phyloP scores from a whole-genome alignment of 2,888 invertebrate genomes.

The Conus canariensis region DNA sequence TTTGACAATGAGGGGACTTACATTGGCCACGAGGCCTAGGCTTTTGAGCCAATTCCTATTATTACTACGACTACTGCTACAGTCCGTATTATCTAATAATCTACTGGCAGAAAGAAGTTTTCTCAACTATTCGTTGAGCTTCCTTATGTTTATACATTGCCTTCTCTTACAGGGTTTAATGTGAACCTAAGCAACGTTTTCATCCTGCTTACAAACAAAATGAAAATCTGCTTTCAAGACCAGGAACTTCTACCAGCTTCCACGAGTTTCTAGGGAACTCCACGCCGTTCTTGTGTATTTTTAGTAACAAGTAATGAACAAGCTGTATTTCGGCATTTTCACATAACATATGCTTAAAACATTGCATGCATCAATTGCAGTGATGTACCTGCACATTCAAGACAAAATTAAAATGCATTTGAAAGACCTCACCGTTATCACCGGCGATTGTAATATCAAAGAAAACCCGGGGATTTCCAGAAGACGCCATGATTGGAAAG shows the following conservation, averaged over 20 bases:
- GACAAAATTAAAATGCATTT: background rate
- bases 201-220: too few relatives aligned
- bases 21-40: too few relatives aligned
- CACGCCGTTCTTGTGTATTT: background rate
- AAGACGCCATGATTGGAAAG: conserved; percentile 51
- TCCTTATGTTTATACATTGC: background rate
- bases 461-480: conserved; percentile 69
- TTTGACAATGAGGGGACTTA: too few relatives aligned
- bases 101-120: too few relatives aligned
- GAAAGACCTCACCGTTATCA: conserved; percentile 61
- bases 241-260: background rate
- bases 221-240: too few relatives aligned
- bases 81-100: too few relatives aligned
- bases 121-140: background rate
- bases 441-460: conserved; percentile 73
- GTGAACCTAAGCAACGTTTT: too few relatives aligned
- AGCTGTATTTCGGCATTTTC: background rate
- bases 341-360: background rate
- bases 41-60: too few relatives aligned
- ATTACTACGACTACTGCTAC: too few relatives aligned
- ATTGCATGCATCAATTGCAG: background rate
- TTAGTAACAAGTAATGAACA: background rate
- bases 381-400: background rate
- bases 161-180: too few relatives aligned
- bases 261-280: conserved; percentile 24